phyloP scores from a whole-genome alignment of 64 coral and sea anemone genomes.

The Stylophora pistillata region DNA sequence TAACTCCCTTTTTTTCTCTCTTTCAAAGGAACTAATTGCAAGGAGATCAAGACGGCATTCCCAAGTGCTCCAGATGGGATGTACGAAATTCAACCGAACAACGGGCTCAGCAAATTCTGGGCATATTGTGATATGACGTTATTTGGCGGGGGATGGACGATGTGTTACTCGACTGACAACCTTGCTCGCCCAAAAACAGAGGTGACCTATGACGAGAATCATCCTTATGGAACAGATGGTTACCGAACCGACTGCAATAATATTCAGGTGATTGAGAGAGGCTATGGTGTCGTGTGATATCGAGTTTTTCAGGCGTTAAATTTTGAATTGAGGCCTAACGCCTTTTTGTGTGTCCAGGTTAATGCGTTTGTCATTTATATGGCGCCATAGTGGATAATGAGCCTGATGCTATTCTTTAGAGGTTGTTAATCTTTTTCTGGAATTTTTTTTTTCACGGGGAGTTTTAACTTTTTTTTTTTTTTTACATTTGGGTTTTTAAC shows the following conservation, averaged over 20 bases:
- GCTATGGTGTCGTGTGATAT: too few species aligned
- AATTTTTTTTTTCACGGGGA: too few species aligned
- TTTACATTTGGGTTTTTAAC: too few species aligned
- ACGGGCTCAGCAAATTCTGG: background rate
- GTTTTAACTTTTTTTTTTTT: too few species aligned
- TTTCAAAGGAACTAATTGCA: background rate
- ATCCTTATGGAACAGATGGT: conserved; percentile 20
- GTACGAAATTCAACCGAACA: conserved; percentile 26
- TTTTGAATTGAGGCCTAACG: too few species aligned
- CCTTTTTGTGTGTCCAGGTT: too few species aligned
- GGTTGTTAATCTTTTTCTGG: too few species aligned
- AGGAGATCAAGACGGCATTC: background rate
- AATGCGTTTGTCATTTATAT: too few species aligned
- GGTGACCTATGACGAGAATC: conserved; percentile 9
- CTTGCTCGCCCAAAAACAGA: background rate
- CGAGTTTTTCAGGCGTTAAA: too few species aligned
- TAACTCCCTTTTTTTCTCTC: background rate
- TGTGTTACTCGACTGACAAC: conserved; percentile 44
- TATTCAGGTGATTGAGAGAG: conserved; percentile 11
- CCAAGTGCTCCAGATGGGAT: conserved; percentile 2
- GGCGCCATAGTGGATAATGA: too few species aligned
- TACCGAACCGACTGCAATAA: conserved; percentile 39
- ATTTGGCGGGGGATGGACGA: conserved; percentile 38
- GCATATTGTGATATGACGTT: conserved; percentile 59
- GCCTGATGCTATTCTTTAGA: too few species aligned